Conservation (phyloP, 2,113 vertebrate genomes). For the Tricholaema leucomelas region DNA sequence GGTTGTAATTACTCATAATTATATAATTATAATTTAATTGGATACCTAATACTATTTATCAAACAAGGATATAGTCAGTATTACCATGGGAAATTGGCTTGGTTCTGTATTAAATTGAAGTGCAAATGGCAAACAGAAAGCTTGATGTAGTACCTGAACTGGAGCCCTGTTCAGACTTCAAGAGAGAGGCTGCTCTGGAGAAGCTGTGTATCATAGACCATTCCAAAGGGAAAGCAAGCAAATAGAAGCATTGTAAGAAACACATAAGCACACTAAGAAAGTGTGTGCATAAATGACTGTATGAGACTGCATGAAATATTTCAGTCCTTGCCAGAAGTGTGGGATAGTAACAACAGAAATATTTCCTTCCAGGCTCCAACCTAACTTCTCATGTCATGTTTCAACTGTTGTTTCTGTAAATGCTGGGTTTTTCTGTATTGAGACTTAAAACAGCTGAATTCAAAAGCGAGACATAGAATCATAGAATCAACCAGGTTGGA, state of each 20-base stretch:
- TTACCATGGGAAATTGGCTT: not conserved
- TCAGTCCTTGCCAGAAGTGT: not conserved
- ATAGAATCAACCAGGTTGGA: too few species aligned
- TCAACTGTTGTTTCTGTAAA: not conserved
- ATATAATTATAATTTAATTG: not conserved
- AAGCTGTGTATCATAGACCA: not conserved
- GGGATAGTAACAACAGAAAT: not conserved
- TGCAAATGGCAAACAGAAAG: not conserved
- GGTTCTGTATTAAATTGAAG: not conserved
- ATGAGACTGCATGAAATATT: not conserved
- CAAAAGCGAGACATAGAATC: not conserved
- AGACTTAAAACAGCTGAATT: slow-evolving; percentile 1
- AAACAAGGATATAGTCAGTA: not conserved
- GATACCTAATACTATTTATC: not conserved
- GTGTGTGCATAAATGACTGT: not conserved
- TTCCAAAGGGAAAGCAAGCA: not conserved
- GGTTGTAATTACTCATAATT: not conserved
- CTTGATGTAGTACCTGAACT: not conserved
- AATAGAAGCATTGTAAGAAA: not conserved
- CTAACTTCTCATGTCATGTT: not conserved
- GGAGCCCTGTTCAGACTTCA: not conserved
- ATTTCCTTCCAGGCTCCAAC: not conserved
- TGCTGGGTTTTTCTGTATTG: not conserved
- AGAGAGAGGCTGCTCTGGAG: not conserved
- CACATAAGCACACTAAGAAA: not conserved